Conservation (phyloP, 2,888 invertebrate species). For the Ctena decussata region DNA sequence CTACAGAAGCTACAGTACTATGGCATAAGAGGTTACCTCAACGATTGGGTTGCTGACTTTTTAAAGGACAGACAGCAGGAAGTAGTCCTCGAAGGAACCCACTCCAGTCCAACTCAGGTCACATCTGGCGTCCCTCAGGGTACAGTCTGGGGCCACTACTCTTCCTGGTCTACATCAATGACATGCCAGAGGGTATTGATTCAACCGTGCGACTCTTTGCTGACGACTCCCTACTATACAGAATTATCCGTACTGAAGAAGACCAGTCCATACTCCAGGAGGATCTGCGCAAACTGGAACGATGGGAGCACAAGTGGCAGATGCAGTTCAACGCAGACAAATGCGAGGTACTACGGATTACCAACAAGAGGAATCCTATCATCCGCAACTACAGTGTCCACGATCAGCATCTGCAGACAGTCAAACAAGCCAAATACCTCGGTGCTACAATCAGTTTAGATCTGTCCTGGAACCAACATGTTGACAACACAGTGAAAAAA, state of each 20-base stretch:
- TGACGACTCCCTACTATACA: background rate
- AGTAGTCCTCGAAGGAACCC: background rate
- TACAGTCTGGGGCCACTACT: background rate
- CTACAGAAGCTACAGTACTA: slow-evolving; percentile 5
- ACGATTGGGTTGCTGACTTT: slow-evolving; percentile 8
- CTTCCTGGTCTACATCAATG: background rate
- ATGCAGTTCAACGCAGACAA: background rate
- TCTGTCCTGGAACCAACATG: too few relatives aligned
- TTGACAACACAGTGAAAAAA: too few relatives aligned
- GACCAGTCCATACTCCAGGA: background rate
- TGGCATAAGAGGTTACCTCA: background rate
- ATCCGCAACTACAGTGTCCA: background rate
- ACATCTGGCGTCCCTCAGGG: background rate
- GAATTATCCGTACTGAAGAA: background rate
- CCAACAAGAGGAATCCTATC: background rate
- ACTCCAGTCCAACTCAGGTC: background rate
- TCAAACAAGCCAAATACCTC: background rate
- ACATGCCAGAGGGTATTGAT: background rate
- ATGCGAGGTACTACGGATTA: background rate
- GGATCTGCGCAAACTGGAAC: background rate
- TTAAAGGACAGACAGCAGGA: background rate
- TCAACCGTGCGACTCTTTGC: background rate
- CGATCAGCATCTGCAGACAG: background rate
- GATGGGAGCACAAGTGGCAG: background rate
- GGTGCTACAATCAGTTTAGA: too few relatives aligned